Base-by-base conservation (phyloP, 2,888 invertebrate species). In the Cenopis cana region DNA sequence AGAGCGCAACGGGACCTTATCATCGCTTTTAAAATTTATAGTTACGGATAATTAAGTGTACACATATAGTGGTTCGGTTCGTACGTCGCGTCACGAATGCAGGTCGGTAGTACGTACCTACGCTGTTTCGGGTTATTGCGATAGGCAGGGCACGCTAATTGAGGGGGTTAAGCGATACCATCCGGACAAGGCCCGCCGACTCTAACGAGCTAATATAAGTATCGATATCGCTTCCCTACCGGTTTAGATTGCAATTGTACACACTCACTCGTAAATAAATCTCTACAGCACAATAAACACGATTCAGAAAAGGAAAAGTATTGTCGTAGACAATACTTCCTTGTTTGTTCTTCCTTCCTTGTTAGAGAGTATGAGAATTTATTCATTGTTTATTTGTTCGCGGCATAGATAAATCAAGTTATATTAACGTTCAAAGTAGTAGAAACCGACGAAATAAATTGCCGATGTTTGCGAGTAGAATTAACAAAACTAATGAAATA, bases 21-120 rank as follows among this genome's bases (percentile, higher is more conserved):
- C 90, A 86, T 82, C 76, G 87, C 83, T 84, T 87, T 89, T 87
- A 86, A 90, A 91, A 90, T 91, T 88, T 91, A 90, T 91, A 85
- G 89, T 86, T 88, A 86, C 87, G 85, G 84, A 87, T 91, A 92
- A 91, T 91, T 92, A 91, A 89, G 85, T 87, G 86, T 85, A 87
- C 81, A 87, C 81, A 61, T 71, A 67, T 60, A 86, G 82, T 86
- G 85, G 85, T 87, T 89, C 84, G 82, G 85, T 84, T 83, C 78
- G 86, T 82, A 82, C 80, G 76, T 83, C 80, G 84, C 85, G 87
- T 90, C 89, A 91, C 90, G 91, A 90, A 82, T 84, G 80, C 80
- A 75, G 81, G 77, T 77, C 70, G 75, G 71, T 75, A 78, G 78
- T 85, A 76, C 78, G 80, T 84, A 76, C 78, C 79, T 84, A 76